Evolutionary conservation across 2,113 vertebrate species (phyloP).

Genomic region (Centrocercus urophasianus): DNA sequence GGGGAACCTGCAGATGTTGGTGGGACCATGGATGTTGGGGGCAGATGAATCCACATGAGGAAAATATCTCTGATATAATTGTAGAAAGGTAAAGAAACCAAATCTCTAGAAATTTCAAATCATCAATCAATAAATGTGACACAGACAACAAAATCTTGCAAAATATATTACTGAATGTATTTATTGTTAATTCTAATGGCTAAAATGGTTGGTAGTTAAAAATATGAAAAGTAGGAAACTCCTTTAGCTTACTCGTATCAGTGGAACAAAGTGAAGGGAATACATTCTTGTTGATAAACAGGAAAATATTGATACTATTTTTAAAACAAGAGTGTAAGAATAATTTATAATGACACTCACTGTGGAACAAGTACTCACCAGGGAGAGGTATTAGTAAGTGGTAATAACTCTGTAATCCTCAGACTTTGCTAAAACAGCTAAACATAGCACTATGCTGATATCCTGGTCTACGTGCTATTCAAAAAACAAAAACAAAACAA

Average conservation of each 20-base stretch:
- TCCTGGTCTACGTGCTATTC: background rate
- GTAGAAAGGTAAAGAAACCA: background rate
- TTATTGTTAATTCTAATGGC: background rate
- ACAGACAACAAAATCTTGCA: background rate
- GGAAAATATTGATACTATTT: background rate
- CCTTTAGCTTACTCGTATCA: background rate
- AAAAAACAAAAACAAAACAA: background rate
- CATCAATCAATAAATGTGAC: background rate
- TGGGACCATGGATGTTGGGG: no score
- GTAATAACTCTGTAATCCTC: background rate
- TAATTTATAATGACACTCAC: background rate
- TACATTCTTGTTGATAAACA: background rate
- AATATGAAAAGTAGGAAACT: background rate
- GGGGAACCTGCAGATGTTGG: no score
- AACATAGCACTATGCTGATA: background rate
- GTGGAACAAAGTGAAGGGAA: background rate
- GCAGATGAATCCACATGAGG: no score
- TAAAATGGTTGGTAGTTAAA: background rate
- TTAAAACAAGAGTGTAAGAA: background rate
- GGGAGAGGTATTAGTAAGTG: background rate
- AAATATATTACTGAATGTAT: background rate
- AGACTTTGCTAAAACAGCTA: background rate
- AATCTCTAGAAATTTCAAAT: background rate
- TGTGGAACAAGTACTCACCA: background rate
- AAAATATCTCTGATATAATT: background rate